phyloP scores from a whole-genome alignment of 2,113 vertebrate species.

The Leptosomus discolor region DNA sequence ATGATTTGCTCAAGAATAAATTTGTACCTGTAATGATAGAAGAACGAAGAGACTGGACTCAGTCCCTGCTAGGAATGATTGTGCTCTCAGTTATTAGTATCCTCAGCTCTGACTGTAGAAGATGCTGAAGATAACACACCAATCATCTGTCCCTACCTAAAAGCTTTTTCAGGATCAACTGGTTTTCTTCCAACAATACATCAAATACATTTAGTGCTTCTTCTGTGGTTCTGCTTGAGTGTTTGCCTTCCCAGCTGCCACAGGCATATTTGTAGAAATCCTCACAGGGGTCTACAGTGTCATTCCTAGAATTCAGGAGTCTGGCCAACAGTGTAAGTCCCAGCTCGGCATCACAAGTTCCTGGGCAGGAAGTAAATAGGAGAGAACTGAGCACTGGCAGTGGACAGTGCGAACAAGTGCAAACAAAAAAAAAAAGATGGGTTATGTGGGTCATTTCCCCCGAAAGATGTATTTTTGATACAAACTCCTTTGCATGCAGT shows the following conservation, averaged over 20 bases:
- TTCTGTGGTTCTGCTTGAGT: neutral
- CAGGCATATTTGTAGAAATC: conserved; percentile 76
- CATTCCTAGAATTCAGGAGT: conserved; percentile 65
- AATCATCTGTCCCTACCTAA: conserved; percentile 60
- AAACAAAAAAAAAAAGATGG: neutral
- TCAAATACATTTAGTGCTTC: conserved; percentile 44
- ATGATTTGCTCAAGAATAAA: neutral
- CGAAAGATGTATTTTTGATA: conserved; percentile 52
- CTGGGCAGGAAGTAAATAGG: conserved; percentile 27
- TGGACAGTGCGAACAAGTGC: neutral
- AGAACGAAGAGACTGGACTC: neutral
- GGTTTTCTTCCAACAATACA: conserved; percentile 68
- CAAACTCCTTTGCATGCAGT: neutral
- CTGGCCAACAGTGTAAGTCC: conserved; percentile 28
- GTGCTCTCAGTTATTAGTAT: neutral
- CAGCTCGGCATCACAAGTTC: conserved; percentile 26
- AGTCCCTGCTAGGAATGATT: neutral
- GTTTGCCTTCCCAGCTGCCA: conserved; percentile 43
- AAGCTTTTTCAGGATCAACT: conserved; percentile 59
- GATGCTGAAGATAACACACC: neutral
- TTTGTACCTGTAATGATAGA: neutral
- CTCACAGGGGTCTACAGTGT: conserved; percentile 60
- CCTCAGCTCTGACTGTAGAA: neutral
- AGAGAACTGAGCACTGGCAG: neutral
- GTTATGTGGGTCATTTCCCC: neutral